Evolutionary conservation across 1,140 invertebrate species (phyloP).

Genomic region (Hyphantria cunea): DNA sequence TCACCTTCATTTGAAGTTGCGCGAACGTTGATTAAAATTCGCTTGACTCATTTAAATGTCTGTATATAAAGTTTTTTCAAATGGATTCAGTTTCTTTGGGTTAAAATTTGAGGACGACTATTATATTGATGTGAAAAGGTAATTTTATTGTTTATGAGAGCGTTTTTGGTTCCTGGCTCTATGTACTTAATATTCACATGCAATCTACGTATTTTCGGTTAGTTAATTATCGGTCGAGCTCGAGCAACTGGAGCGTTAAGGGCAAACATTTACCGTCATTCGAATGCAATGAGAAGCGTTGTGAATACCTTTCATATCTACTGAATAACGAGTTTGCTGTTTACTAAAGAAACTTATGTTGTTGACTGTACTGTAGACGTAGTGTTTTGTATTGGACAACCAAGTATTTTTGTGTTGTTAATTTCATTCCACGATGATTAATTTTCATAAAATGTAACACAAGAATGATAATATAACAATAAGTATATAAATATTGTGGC

Average conservation of each 20-base stretch:
- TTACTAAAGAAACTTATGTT: slow-evolving; percentile 10
- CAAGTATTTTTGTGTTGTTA: no score
- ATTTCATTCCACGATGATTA: no score
- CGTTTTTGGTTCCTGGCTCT: background rate
- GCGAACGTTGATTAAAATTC: slow-evolving; percentile 43
- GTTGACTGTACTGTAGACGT: slow-evolving; percentile 5
- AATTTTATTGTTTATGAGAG: background rate
- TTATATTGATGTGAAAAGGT: background rate
- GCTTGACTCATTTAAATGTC: slow-evolving; percentile 34
- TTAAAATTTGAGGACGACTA: no score
- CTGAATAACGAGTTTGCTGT: slow-evolving; percentile 4
- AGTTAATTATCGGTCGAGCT: slow-evolving; percentile 20
- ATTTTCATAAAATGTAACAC: no score
- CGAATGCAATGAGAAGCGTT: slow-evolving; percentile 20
- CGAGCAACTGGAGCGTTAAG: slow-evolving; percentile 11
- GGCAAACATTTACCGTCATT: slow-evolving; percentile 24
- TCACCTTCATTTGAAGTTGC: slow-evolving; percentile 52
- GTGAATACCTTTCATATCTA: slow-evolving; percentile 17
- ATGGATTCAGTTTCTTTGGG: slow-evolving; percentile 18
- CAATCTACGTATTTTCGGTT: slow-evolving; percentile 22
- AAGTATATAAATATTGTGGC: no score
- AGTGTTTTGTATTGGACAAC: no score
- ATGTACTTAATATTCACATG: background rate
- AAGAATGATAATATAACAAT: no score
- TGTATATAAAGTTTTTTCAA: slow-evolving; percentile 21